Evolutionary conservation across 2,797 vertebrate genomes (phyloP), one percentile per base, ranked within the genome.

Genomic region (Apogon talboti): DNA sequence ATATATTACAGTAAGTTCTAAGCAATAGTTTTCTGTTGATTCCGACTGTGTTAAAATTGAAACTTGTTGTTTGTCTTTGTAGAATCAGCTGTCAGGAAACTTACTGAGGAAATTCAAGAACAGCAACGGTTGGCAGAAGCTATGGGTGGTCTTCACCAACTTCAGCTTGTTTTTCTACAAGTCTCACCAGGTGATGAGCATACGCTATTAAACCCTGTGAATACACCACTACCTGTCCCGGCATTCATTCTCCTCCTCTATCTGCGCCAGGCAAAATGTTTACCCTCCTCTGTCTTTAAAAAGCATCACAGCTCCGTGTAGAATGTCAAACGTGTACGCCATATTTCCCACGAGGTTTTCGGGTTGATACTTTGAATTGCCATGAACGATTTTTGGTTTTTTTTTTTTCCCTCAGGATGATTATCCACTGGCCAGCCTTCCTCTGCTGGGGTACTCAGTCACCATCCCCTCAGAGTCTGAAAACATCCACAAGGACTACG

Each of bases 101-200:
- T 90, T 99, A 72, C 93, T 99, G 74, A 92, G 98, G 83, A 99
- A 99, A 87, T 99, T 99, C 91, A 99, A 99, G 78, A 99, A 99
- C 92, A 99, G 97, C 91, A 98, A 98, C 0, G 98, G 98, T 41
- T 99, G 98, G 98, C 98, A 99, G 94, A 99, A 99, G 90, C 96
- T 99, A 53, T 99, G 98, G 98, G 98, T 99, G 70, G 98, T 99
- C 60, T 99, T 99, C 92, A 99, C 98, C 38, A 98, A 98, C 92
- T 98, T 99, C 93, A 98, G 97, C 71, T 94, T 99, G 79, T 99
- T 99, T 92, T 99, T 99, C 94, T 99, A 99, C 83, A 99, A 99
- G 85, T 96, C 96, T 7, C 96, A 99, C 81, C 97, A 98, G 95
- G 98, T 99, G 74, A 88, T 2, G 14, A 70, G 38, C 62, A 11